Base-by-base conservation (phyloP, 2,888 invertebrate species). In the Andrena flavipes region DNA sequence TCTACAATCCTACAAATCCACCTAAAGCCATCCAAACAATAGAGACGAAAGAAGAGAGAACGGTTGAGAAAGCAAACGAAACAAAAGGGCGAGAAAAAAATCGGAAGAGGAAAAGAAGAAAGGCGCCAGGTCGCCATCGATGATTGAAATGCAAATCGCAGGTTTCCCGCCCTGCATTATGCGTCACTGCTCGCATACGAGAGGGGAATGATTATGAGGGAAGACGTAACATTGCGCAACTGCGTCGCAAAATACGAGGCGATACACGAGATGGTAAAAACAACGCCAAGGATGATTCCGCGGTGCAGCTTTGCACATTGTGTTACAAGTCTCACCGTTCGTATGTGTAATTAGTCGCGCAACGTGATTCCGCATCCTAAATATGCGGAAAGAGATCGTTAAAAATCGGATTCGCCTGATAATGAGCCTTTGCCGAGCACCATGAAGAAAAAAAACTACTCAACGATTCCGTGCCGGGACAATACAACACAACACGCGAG, bases 101-200 rank as follows among this genome's bases (percentile, higher is more conserved):
- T 23, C 30, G 74, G 56, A 68, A 72, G 56, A 23, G 23, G 8
- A 56, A 56, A 26, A 56, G 56, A 56, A 42, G 42, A 42, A 42
- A 56, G 23, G 56, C 56, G 20, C 51, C n/a, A 20, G 20, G 10
- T 67, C 77, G 75, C 63, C 70, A 35, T 35, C 75, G 49, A 86
- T 77, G 74, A 74, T 76, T 72, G 70, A 78, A 79, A 86, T 86
- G 86, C 84, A 84, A 86, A 86, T 86, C 81, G 35, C 30, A 76
- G 54, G 82, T 74, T 82, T 74, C 69, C 77, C 81, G 78, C 70
- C 76, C 81, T 60, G 76, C 69, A 82, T 86, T 87, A 76, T 84
- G 76, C 74, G 68, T 60, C 74, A 71, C 78, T 86, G 70, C 74
- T 49, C 35, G 49, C 54, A 13, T 48, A 64, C 73, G 80, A 70